Conservation (phyloP, 2,113 vertebrate genomes). For the Amblyornis subalaris region DNA sequence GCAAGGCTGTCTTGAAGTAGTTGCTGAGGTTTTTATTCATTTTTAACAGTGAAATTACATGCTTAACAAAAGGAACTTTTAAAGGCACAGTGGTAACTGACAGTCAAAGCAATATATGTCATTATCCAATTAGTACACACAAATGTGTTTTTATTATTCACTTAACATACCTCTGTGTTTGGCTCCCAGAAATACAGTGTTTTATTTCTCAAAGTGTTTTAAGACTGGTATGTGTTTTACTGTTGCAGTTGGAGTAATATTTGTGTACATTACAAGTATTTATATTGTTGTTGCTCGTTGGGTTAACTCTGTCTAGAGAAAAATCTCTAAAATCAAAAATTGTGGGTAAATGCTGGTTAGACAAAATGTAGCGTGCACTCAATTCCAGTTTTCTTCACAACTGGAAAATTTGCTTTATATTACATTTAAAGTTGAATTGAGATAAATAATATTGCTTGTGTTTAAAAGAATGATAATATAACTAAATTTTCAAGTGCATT, state of each 20-base stretch:
- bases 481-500: slow-evolving; percentile 10
- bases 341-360: slow-evolving; percentile 10
- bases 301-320: slow-evolving; percentile 22
- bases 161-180: slow-evolving; percentile 63
- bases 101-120: slow-evolving; percentile 64
- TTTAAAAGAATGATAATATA: slow-evolving; percentile 18
- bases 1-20: slow-evolving; percentile 10
- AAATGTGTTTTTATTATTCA: slow-evolving; percentile 53
- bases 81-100: slow-evolving; percentile 65
- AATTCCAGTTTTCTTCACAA: neutral
- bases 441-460: neutral
- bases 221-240: slow-evolving; percentile 32
- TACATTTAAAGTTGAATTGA: neutral
- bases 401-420: neutral
- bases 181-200: slow-evolving; percentile 8
- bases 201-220: slow-evolving; percentile 42
- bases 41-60: slow-evolving; percentile 68
- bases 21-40: slow-evolving; percentile 49
- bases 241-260: neutral
- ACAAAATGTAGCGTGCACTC: neutral
- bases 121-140: slow-evolving; percentile 74
- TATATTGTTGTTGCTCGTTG: neutral
- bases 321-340: neutral
- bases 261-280: neutral
- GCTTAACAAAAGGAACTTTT: slow-evolving; percentile 71